Percentiles rank a stretch among this genome's conserved stretches.
phyloP scores from a whole-genome alignment of 1,140 invertebrate species.

The Nebria ingens region DNA sequence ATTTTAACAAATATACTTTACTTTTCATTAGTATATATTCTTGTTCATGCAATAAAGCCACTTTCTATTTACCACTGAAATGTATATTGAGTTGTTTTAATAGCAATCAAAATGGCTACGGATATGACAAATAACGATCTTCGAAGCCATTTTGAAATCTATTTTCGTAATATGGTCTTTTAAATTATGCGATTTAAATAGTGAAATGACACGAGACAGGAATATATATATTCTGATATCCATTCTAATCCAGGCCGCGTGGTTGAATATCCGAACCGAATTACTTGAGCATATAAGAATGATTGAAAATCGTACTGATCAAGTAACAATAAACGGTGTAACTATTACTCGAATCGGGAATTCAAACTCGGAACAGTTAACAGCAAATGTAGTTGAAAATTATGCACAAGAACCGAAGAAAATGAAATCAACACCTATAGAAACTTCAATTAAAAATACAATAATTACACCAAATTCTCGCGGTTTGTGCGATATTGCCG shows the following conservation, averaged over 20 bases:
- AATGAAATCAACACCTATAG: not conserved
- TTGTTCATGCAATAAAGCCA: too few species aligned
- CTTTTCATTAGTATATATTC: not conserved
- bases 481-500: slow-evolving; percentile 44
- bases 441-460: not conserved
- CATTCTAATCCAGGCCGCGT: not conserved
- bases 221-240: not conserved
- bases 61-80: too few species aligned
- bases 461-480: slow-evolving; percentile 1
- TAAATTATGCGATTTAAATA: too few species aligned
- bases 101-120: too few species aligned
- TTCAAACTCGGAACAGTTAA: too few species aligned
- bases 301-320: not conserved
- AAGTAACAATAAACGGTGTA: not conserved
- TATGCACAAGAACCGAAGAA: not conserved
- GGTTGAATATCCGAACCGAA: not conserved
- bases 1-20: too few species aligned
- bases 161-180: too few species aligned
- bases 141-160: too few species aligned
- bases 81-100: too few species aligned
- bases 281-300: not conserved
- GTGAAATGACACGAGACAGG: too few species aligned
- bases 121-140: too few species aligned
- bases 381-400: not conserved
- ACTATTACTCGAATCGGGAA: not conserved